Evolutionary conservation across 1,140 invertebrate species (phyloP).

Genomic region (Steinernema feltiae): DNA sequence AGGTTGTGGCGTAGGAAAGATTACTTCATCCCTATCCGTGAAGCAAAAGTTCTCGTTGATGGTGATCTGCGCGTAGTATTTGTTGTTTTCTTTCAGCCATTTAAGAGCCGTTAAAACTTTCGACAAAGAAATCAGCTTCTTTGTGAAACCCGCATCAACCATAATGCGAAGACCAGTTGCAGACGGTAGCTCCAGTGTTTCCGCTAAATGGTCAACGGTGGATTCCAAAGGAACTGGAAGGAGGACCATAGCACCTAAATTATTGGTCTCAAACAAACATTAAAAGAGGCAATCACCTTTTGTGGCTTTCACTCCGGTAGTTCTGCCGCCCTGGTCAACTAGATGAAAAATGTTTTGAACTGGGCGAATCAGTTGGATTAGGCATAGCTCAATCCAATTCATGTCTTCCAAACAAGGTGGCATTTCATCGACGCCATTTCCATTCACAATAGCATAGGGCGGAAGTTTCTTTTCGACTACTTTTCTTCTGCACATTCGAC

Average conservation of each 20-base stretch:
- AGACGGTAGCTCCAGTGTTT: neutral
- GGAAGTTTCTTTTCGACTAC: neutral
- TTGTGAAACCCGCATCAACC: neutral
- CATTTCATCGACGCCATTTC: neutral
- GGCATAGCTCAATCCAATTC: neutral
- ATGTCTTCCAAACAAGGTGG: neutral
- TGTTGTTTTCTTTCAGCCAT: neutral
- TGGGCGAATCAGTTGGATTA: neutral
- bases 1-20: neutral
- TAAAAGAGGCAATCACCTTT: too few relatives aligned
- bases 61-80: neutral
- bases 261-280: too few relatives aligned
- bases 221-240: neutral
- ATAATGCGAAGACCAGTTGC: neutral
- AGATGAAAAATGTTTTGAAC: neutral
- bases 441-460: neutral
- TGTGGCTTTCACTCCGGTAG: neutral
- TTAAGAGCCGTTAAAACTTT: neutral
- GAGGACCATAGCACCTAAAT: neutral
- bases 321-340: neutral
- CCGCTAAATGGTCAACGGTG: neutral
- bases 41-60: neutral
- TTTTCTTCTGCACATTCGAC: neutral
- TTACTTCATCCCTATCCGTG: neutral
- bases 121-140: neutral